Percentiles rank a stretch among this genome's conserved stretches.
phyloP scores from a whole-genome alignment of 2,797 vertebrate species.

The Anguilla pacifica region DNA sequence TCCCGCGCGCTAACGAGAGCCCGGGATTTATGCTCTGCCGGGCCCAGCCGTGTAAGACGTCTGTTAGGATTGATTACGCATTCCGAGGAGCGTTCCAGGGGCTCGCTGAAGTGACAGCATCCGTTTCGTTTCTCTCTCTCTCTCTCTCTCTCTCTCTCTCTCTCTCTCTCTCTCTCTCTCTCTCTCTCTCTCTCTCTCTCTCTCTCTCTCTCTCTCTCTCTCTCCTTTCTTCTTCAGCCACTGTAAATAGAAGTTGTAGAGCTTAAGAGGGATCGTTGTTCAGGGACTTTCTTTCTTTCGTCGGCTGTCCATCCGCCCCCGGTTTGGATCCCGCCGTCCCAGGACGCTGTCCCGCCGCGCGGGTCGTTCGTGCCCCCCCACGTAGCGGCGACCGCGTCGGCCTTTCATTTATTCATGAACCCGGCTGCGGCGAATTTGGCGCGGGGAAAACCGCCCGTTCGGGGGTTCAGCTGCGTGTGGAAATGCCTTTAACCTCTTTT shows the following conservation, averaged over 20 bases:
- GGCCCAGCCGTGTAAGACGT: conserved; percentile 61
- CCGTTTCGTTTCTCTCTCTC: conserved; percentile 33
- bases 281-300: not conserved
- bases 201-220: not conserved
- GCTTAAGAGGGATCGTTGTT: not conserved
- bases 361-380: no score
- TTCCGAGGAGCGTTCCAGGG: conserved; percentile 47
- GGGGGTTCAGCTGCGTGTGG: not conserved
- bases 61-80: conserved; percentile 61
- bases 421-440: not conserved
- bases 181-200: not conserved
- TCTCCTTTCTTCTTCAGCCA: no score
- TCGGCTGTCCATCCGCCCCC: not conserved
- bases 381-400: not conserved
- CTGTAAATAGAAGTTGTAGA: not conserved
- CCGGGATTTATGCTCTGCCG: conserved; percentile 65
- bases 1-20: conserved; percentile 67
- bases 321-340: not conserved
- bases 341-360: not conserved
- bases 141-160: not conserved
- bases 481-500: not conserved
- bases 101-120: conserved; percentile 50
- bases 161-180: no score
- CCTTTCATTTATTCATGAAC: not conserved
- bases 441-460: not conserved